Evolutionary conservation across 2,797 vertebrate genomes (phyloP), one percentile per base, ranked within the genome.

Genomic region (Gouania willdenowi): DNA sequence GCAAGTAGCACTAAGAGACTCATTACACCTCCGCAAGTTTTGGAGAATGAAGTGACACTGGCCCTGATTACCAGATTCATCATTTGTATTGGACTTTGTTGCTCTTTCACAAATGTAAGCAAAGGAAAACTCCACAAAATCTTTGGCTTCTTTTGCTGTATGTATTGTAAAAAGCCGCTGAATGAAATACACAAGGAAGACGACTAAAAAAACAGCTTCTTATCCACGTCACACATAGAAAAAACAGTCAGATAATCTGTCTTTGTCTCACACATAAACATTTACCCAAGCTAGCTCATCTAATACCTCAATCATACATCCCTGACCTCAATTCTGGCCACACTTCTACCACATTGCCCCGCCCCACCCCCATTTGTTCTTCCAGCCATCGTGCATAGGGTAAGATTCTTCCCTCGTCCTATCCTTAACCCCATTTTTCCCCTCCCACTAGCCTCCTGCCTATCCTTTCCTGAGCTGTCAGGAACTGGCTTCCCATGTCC

Each of bases 401-500:
- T 42, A 34, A 50, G 43, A 66, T 64, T 59, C 35, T 28, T 60
- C 42, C 58, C 34, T 8, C 12, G 60, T 27, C 68, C 59, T 62
- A 66, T 72, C 59, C 73, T 66, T 75, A 82, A 82, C 77, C 77
- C 65, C 48, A 61, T 77, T 70, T 71, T 54, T 82, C 66, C 13
- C 70, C 70, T 65, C 65, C 37, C 40, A 41, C 70, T n/a, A n/a
- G n/a, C n/a, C n/a, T 63, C 70, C 66, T 34, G 21, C 62, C 58
- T 32, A 60, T 40, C 49, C 37, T 45, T 3, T 26, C 30, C 46
- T 36, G 59, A 58, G 70, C 77, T 89, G 88, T 91, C 87, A 90
- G 47, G 56, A 65, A 75, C 75, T 28, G 49, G 87, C 87, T 88
- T 87, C 86, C 81, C 85, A 88, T 87, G 86, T 88, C 88, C 83